A percentile compares a stretch with the other conserved stretches of the same genome.
Conservation (phyloP, 2,113 vertebrate genomes). For the Toxostoma redivivum region DNA sequence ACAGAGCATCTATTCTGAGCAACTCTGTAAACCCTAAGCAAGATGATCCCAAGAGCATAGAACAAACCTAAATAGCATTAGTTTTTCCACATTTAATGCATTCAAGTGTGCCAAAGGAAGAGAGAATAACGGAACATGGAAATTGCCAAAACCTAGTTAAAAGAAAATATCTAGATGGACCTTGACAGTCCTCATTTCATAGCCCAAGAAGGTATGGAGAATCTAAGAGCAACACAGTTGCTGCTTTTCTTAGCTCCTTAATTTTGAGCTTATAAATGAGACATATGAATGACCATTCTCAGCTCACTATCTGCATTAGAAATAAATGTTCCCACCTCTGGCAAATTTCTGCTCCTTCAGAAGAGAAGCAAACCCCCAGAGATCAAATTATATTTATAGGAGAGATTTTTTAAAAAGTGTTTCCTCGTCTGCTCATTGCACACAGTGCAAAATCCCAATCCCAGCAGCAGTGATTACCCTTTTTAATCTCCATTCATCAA, state of each 20-base stretch:
- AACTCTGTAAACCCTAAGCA: background rate
- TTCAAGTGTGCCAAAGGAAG: background rate
- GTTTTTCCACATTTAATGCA: background rate
- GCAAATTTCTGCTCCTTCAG: background rate
- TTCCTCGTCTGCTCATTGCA: background rate
- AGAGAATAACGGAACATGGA: background rate
- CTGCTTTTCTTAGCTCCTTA: background rate
- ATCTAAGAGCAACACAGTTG: background rate
- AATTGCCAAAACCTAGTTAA: background rate
- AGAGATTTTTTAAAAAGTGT: background rate
- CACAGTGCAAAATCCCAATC: background rate
- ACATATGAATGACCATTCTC: background rate
- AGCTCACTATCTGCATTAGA: background rate
- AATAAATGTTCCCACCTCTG: background rate
- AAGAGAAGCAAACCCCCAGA: background rate
- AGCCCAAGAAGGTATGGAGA: background rate
- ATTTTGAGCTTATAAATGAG: background rate
- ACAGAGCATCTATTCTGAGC: constrained; percentile 14
- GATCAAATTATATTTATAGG: background rate
- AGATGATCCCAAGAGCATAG: background rate
- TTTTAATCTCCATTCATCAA: background rate
- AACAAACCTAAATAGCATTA: background rate
- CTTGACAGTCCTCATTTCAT: background rate
- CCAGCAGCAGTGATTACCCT: background rate
- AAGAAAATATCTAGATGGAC: background rate